Evolutionary conservation across 2,113 vertebrate species (phyloP).

Genomic region (Amblyornis subalaris): DNA sequence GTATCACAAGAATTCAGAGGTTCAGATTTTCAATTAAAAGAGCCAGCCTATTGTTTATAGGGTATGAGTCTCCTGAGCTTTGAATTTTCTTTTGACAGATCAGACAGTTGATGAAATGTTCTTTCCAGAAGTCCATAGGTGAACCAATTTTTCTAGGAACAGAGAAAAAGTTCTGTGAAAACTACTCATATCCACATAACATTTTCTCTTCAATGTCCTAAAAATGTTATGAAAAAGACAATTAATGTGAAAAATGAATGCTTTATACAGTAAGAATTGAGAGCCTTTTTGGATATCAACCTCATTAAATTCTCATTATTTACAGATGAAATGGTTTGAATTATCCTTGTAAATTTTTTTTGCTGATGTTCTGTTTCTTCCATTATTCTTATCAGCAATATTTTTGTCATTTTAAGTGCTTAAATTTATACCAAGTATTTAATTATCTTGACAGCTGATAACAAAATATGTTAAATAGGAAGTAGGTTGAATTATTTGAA

Average conservation of each 20-base stretch:
- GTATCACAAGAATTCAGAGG: background rate
- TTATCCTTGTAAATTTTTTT: conserved; percentile 28
- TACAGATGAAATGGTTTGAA: conserved; percentile 62
- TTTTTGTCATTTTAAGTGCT: conserved; percentile 62
- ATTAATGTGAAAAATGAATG: conserved; percentile 52
- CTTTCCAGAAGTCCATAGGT: background rate
- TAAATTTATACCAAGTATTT: conserved; percentile 62
- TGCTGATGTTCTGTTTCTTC: conserved; percentile 42
- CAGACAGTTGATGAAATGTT: background rate
- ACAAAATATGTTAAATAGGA: conserved; percentile 17
- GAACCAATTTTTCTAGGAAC: background rate
- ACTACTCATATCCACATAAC: background rate
- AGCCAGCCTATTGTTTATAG: background rate
- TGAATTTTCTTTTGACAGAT: background rate
- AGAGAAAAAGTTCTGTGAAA: background rate
- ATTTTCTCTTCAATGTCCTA: background rate
- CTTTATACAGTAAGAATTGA: conserved; percentile 27
- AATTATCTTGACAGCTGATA: conserved; percentile 63
- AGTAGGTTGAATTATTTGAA: conserved; percentile 18
- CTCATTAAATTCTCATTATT: conserved; percentile 71
- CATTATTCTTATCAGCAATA: conserved; percentile 48
- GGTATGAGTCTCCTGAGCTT: background rate
- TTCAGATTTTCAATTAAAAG: background rate
- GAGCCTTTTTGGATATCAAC: conserved; percentile 31
- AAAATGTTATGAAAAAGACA: conserved; percentile 1